These are phyloP conservation scores for Leptopterna dolabrata DNA, from an alignment of 2,888 invertebrate genomes.

Conservation along the genomic window DNA sequence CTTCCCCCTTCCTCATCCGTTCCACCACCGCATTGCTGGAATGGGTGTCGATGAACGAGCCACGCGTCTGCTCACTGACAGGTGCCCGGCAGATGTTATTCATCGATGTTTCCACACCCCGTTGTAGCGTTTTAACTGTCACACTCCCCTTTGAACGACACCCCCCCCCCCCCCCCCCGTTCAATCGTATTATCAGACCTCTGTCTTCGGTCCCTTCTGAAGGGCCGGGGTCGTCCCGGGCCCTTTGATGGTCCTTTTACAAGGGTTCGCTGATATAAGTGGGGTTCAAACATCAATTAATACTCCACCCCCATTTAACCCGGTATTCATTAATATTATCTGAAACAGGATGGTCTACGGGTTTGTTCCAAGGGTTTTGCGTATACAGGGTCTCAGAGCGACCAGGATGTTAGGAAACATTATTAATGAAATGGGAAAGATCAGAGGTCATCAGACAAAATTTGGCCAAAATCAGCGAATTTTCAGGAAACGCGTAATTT, in stretches of 20 bases:
- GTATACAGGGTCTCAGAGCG: not conserved
- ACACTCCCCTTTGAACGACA: no score
- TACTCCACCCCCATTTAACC: not conserved
- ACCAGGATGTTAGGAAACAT: no score
- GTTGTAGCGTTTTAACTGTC: not conserved
- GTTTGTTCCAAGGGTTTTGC: not conserved
- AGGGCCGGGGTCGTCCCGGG: not conserved
- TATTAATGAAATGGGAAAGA: no score
- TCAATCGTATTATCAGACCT: not conserved
- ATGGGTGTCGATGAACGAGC: not conserved
- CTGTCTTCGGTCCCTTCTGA: not conserved
- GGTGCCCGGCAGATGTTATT: not conserved
- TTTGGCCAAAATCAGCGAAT: no score
- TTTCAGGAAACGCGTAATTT: no score
- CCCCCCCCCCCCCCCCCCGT: no score
- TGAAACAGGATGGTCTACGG: not conserved
- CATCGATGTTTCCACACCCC: not conserved
- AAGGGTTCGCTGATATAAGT: not conserved
- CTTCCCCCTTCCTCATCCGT: no score
- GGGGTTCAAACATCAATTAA: not conserved
- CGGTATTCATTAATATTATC: not conserved
- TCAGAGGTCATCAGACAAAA: no score
- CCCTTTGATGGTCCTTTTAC: not conserved
- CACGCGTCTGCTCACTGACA: not conserved
- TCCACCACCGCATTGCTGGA: not conserved